These are phyloP conservation scores for Corythornis leucogaster DNA, from an alignment of 2,797 vertebrate genomes.

Conservation along the genomic window DNA sequence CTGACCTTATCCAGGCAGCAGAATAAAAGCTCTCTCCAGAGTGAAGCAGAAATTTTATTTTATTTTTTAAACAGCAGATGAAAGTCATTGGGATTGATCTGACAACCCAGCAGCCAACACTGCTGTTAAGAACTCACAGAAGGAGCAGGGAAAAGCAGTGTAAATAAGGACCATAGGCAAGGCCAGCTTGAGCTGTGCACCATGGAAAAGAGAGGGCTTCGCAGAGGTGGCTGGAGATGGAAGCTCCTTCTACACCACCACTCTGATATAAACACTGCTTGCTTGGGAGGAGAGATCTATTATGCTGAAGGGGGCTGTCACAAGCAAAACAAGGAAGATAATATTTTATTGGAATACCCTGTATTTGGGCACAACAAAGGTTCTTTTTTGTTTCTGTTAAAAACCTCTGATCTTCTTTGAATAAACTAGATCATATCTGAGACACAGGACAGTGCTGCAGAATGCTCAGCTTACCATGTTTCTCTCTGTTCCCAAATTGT, in stretches of 20 bases:
- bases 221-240: neutral
- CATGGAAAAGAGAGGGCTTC: neutral
- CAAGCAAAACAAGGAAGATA: neutral
- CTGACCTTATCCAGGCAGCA: slow-evolving; percentile 16
- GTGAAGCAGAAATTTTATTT: neutral
- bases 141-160: neutral
- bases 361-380: neutral
- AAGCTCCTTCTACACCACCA: neutral
- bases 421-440: neutral
- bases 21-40: slow-evolving; percentile 18
- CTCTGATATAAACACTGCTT: neutral
- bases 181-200: neutral
- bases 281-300: neutral
- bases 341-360: neutral
- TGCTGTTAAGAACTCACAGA: neutral
- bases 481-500: no score
- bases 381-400: neutral
- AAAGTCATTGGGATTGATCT: slow-evolving; percentile 10
- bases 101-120: neutral
- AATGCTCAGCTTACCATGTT: neutral
- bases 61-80: neutral
- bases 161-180: neutral
- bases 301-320: neutral
- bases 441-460: neutral
- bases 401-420: neutral